Evolutionary conservation across 2,113 vertebrate genomes (phyloP).

Genomic region (Menura novaehollandiae): DNA sequence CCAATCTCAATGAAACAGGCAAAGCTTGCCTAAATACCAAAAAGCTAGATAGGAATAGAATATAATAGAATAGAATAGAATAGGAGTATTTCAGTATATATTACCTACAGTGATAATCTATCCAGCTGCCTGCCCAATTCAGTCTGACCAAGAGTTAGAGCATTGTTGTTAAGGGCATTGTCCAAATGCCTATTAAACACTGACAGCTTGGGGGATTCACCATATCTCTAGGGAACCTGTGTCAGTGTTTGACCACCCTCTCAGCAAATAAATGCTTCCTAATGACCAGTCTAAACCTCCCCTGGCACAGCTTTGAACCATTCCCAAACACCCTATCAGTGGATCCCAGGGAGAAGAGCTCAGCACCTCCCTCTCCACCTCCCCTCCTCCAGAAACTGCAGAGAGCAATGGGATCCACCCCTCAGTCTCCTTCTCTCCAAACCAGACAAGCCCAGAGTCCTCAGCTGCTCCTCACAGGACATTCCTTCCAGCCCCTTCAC

Average conservation of each 20-base stretch:
- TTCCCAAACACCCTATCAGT: fast-evolving
- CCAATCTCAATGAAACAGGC: not conserved
- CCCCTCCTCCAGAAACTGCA: not conserved
- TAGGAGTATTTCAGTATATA: not conserved
- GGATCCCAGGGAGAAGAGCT: not conserved
- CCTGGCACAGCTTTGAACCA: not conserved
- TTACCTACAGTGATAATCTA: not conserved
- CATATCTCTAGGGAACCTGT: not conserved
- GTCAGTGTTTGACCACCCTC: not conserved
- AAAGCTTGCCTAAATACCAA: not conserved
- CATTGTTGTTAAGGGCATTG: not conserved
- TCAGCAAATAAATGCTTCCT: not conserved
- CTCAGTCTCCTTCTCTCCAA: not conserved
- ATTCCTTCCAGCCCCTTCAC: not conserved
- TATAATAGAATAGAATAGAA: not conserved
- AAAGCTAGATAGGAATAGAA: not conserved
- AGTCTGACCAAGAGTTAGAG: not conserved
- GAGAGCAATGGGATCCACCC: not conserved
- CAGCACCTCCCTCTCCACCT: not conserved
- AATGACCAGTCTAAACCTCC: not conserved
- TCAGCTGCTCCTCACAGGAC: not conserved
- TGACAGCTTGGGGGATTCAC: not conserved
- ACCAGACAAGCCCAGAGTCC: not conserved
- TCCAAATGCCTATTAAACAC: not conserved
- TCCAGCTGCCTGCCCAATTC: not conserved